A percentile compares a stretch with the other conserved stretches of the same genome.
Conservation (phyloP, 2,888 invertebrate species). For the Hydroisotoma schaefferi region DNA sequence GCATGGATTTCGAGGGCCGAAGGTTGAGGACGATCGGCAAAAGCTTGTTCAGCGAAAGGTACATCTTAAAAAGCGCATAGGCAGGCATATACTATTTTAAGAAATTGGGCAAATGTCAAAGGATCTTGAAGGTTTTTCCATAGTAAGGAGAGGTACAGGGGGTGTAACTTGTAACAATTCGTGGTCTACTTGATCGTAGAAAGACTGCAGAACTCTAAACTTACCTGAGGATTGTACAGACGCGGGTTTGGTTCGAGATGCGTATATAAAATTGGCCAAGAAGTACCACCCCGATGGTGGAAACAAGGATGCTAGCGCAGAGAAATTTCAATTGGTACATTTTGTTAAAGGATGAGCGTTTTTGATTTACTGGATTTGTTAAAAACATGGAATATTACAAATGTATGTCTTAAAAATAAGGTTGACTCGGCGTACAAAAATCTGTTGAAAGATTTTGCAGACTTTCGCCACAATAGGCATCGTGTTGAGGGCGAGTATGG, state of each 20-base stretch:
- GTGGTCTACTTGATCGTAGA: conserved; percentile 14
- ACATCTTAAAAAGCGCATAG: no score
- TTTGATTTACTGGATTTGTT: background rate
- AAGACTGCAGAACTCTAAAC: conserved; percentile 19
- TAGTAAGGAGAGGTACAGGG: no score
- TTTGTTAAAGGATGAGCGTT: background rate
- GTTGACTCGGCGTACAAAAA: conserved; percentile 71
- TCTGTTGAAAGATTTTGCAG: conserved; percentile 65
- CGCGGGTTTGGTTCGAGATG: conserved; percentile 66
- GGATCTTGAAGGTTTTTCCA: no score
- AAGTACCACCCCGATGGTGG: conserved; percentile 81
- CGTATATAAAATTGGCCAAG: conserved; percentile 73
- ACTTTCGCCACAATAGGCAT: conserved; percentile 59
- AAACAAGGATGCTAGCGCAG: conserved; percentile 63
- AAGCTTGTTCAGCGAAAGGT: no score
- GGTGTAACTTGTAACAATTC: no score
- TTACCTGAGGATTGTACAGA: conserved; percentile 61
- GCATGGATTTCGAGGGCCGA: no score
- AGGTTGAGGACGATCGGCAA: no score
- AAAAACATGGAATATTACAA: background rate
- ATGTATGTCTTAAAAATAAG: conserved; percentile 52
- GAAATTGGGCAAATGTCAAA: no score
- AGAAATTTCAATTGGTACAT: conserved; percentile 68
- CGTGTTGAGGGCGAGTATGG: conserved; percentile 52
- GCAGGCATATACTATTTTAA: no score